Conservation (phyloP, 2,797 vertebrate genomes). For the Dryobates pubescens region DNA sequence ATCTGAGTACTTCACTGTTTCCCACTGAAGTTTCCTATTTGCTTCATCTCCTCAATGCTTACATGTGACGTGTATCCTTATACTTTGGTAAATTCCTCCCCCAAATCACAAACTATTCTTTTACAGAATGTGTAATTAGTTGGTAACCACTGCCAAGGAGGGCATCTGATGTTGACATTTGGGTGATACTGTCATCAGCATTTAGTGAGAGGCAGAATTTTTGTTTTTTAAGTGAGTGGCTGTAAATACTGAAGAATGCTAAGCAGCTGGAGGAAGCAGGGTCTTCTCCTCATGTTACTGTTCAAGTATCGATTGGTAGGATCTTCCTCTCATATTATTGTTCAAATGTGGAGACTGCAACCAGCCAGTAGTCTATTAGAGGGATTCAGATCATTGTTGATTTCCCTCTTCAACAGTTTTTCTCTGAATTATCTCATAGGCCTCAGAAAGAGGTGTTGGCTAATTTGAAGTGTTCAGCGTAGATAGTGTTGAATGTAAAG, state of each 20-base stretch:
- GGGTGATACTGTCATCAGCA: background rate
- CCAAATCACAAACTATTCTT: background rate
- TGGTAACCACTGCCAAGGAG: background rate
- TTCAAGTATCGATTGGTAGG: background rate
- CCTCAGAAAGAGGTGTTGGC: rapidly evolving
- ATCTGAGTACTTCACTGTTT: background rate
- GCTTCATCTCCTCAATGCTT: background rate
- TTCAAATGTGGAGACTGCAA: background rate
- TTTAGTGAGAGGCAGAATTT: background rate
- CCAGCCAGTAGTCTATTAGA: background rate
- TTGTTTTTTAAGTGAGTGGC: background rate
- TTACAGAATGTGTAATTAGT: background rate
- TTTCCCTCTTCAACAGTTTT: background rate
- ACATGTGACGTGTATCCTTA: background rate
- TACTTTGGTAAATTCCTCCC: background rate
- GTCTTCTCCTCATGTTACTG: background rate
- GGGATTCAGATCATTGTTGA: background rate
- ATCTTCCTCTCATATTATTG: background rate
- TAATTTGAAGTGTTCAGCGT: background rate
- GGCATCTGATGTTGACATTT: background rate
- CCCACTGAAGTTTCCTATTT: background rate
- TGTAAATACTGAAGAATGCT: background rate
- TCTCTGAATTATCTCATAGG: background rate
- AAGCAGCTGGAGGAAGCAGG: background rate
- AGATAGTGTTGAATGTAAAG: background rate